Evolutionary conservation across 2,113 vertebrate genomes (phyloP).

Genomic region (Chunga burmeisteri): DNA sequence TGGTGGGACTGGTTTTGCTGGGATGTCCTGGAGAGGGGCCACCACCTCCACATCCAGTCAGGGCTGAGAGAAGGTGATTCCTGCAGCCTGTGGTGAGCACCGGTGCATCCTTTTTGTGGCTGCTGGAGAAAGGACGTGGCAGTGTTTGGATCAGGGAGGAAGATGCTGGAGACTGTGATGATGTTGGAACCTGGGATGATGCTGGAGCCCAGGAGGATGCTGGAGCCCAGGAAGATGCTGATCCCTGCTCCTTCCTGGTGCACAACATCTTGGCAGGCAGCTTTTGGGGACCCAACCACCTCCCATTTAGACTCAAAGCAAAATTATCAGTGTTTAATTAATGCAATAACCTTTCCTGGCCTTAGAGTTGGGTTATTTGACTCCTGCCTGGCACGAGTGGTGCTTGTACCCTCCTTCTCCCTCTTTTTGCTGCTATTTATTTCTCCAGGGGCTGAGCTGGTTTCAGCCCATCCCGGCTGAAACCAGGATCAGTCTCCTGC

Average conservation of each 20-base stretch:
- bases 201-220: rapidly evolving
- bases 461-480: neutral
- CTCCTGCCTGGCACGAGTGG: rapidly evolving
- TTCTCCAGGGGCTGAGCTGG: neutral
- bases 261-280: neutral
- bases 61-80: neutral
- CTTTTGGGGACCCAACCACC: no score
- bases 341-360: neutral
- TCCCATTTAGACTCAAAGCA: neutral
- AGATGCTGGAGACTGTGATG: neutral
- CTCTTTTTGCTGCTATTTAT: neutral
- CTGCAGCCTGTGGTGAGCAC: neutral
- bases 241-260: neutral
- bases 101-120: rapidly evolving
- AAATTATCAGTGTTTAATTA: neutral
- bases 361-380: neutral
- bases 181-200: rapidly evolving
- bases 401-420: neutral
- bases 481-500: neutral
- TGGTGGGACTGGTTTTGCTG: neutral
- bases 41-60: neutral
- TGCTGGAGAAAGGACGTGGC: neutral
- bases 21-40: neutral
- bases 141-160: neutral
- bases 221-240: neutral